phyloP scores from a whole-genome alignment of 1,140 invertebrate species.

The Physella acuta region DNA sequence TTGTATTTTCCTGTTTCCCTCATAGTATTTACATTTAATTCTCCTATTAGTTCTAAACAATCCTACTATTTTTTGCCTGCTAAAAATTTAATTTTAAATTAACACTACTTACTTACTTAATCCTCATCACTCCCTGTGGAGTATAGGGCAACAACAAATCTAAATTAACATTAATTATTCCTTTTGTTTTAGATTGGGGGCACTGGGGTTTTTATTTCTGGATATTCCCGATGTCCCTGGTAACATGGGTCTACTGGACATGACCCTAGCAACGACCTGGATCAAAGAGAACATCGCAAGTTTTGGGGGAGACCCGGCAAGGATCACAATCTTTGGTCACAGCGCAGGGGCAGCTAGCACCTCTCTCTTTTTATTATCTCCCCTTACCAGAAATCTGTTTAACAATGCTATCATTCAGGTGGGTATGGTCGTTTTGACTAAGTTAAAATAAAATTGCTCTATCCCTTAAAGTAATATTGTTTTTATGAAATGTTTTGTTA shows the following conservation, averaged over 20 bases:
- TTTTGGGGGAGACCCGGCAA: constrained; percentile 47
- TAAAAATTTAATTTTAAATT: background rate
- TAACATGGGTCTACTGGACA: constrained; percentile 67
- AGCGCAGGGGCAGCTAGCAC: background rate
- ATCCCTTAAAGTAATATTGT: no score
- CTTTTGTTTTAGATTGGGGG: constrained; percentile 36
- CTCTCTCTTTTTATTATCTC: background rate
- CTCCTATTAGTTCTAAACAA: background rate
- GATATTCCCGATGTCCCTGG: constrained; percentile 27
- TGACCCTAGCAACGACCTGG: constrained; percentile 67
- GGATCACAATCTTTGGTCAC: constrained; percentile 39
- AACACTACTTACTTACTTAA: no score
- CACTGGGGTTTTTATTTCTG: constrained; percentile 36
- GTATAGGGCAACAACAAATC: no score
- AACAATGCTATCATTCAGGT: background rate
- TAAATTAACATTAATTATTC: constrained; percentile 39
- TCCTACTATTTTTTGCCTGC: background rate
- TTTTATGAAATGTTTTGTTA: no score
- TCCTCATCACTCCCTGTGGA: no score
- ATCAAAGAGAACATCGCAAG: constrained; percentile 57
- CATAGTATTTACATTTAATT: background rate
- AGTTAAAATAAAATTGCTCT: no score
- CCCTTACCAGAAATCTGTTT: background rate
- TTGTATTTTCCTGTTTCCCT: background rate
- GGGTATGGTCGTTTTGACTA: no score